Evolutionary conservation across 2,797 vertebrate genomes (phyloP).

Genomic region (Scolopax bukidnonensis): DNA sequence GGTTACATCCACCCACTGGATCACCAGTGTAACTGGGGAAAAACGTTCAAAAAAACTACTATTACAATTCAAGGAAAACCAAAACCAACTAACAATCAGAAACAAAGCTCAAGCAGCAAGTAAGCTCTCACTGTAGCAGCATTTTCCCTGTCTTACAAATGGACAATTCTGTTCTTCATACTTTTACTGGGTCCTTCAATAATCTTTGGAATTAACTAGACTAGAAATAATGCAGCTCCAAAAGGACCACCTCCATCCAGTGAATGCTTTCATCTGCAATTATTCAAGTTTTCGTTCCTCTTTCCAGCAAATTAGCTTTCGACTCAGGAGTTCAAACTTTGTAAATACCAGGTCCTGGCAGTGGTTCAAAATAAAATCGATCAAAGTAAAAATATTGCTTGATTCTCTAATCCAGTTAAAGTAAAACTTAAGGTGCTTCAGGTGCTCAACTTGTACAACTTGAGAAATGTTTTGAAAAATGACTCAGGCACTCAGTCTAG

Average conservation of each 20-base stretch:
- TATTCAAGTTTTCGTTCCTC: neutral
- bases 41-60: neutral
- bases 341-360: neutral
- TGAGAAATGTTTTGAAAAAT: neutral
- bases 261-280: neutral
- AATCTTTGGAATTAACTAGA: neutral
- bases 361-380: neutral
- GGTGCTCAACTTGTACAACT: neutral
- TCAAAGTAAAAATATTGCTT: neutral
- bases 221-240: slow-evolving; percentile 14
- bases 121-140: neutral
- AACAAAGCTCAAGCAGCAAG: neutral
- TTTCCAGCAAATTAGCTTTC: neutral
- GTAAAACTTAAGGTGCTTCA: neutral
- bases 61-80: neutral
- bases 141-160: neutral
- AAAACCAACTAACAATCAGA: neutral
- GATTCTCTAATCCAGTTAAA: neutral
- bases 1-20: slow-evolving; percentile 94
- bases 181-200: neutral
- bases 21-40: slow-evolving; percentile 88
- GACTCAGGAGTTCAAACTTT: neutral
- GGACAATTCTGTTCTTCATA: neutral
- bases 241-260: neutral
- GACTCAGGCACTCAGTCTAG: neutral